phyloP scores from a whole-genome alignment of 1,140 invertebrate genomes.

The Drosophila erecta region DNA sequence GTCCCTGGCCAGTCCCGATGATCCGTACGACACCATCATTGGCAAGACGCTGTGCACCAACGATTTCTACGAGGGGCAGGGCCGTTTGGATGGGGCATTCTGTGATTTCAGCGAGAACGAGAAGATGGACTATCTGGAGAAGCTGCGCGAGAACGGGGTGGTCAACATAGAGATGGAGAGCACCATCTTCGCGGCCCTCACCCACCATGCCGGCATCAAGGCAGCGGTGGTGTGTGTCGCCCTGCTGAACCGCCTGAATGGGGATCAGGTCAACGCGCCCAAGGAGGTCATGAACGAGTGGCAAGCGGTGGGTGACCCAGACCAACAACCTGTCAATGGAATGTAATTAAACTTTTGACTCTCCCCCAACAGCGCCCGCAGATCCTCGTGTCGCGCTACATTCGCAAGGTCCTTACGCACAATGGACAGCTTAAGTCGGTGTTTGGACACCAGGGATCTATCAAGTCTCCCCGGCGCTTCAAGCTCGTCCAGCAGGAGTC shows the following conservation, averaged over 20 bases:
- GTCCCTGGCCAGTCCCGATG: conserved; percentile 88
- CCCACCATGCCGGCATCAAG: conserved; percentile 96
- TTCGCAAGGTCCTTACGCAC: conserved; percentile 92
- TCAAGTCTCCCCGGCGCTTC: conserved; percentile 93
- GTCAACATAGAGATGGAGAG: conserved; percentile 99
- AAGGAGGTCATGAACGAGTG: conserved; percentile 96
- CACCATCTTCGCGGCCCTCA: conserved; percentile 93
- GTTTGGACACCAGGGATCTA: conserved; percentile 90
- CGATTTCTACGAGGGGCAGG: conserved; percentile 99
- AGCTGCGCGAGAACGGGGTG: conserved; percentile 91
- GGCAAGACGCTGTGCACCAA: conserved; percentile 98
- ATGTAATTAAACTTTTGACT: not conserved
- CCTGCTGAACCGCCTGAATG: conserved; percentile 95
- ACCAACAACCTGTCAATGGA: not conserved
- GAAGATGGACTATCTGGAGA: conserved; percentile 94
- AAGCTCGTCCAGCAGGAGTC: conserved; percentile 96
- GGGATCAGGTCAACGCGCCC: conserved; percentile 96
- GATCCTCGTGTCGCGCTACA: conserved; percentile 93
- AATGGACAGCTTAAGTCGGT: conserved; percentile 89
- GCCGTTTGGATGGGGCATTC: conserved; percentile 97
- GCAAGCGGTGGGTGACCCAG: conserved; percentile 86
- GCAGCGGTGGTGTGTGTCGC: conserved; percentile 97
- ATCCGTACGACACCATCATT: conserved; percentile 93
- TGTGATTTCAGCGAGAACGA: conserved; percentile 96
- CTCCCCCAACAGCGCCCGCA: conserved; percentile 90